Percentiles rank a stretch among this genome's conserved stretches.
Conservation (phyloP, 2,888 invertebrate species). For the Ennomos erosarius region DNA sequence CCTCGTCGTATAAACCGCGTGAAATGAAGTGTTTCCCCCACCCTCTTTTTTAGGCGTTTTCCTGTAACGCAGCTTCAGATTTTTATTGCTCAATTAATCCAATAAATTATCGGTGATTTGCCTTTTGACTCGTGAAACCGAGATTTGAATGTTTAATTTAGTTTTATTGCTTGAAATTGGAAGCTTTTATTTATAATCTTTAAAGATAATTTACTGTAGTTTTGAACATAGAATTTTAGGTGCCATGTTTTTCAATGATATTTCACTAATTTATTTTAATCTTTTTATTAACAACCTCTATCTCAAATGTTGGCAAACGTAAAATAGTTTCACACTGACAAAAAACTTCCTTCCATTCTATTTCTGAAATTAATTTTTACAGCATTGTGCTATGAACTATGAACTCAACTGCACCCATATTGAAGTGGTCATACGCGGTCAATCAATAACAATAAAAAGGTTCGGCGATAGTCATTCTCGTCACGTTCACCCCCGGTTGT, state of each 20-base stretch:
- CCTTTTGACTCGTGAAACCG: conserved; percentile 54
- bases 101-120: conserved; percentile 62
- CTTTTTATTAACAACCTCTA: too few species aligned
- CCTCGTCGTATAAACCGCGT: conserved; percentile 76
- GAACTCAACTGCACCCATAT: conserved; percentile 37
- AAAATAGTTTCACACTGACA: too few species aligned
- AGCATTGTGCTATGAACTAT: too few species aligned
- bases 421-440: conserved; percentile 60
- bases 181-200: conserved; percentile 12
- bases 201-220: conserved; percentile 4
- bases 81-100: conserved; percentile 79
- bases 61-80: conserved; percentile 58
- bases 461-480: conserved; percentile 69
- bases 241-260: too few species aligned
- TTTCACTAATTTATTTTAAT: too few species aligned
- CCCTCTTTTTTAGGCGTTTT: conserved; percentile 54
- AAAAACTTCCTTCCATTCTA: too few species aligned
- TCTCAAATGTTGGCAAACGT: too few species aligned
- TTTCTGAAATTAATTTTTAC: too few species aligned
- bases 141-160: conserved; percentile 53
- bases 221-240: background rate
- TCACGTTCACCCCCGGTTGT: conserved; percentile 76
- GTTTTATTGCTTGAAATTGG: conserved; percentile 33
- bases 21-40: conserved; percentile 81
- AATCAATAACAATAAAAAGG: conserved; percentile 79